Percentiles rank a stretch among this genome's conserved stretches.
Evolutionary conservation across 2,888 invertebrate genomes (phyloP).

Genomic region (Allolobophora icterica): DNA sequence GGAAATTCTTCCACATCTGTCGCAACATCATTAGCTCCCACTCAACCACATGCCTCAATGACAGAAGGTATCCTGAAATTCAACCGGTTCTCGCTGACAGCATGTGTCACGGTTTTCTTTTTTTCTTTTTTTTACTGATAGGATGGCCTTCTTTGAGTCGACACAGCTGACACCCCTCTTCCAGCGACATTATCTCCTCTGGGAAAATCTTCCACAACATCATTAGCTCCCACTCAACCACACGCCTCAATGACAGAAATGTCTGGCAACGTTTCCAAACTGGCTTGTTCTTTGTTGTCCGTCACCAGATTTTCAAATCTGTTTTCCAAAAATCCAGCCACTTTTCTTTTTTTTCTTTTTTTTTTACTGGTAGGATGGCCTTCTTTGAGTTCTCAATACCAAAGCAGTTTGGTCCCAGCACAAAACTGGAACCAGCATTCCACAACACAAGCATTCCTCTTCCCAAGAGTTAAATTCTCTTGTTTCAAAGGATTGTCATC

Average conservation of each 20-base stretch:
- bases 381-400: neutral
- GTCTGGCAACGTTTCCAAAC: neutral
- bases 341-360: no score
- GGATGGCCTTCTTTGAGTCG: no score
- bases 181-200: no score
- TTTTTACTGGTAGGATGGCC: neutral
- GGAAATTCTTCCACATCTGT: neutral
- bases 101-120: no score
- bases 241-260: no score
- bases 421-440: neutral
- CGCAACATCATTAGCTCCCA: neutral
- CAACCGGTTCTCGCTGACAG: no score
- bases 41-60: neutral
- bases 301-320: neutral
- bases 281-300: neutral
- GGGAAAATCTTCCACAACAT: no score
- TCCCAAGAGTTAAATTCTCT: neutral
- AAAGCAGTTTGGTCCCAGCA: neutral
- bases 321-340: neutral
- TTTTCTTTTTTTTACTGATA: no score
- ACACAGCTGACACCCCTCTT: no score
- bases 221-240: no score
- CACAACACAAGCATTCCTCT: neutral
- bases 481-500: neutral
- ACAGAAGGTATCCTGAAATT: no score